Evolutionary conservation across 2,888 invertebrate species (phyloP).

Genomic region (Actias luna): DNA sequence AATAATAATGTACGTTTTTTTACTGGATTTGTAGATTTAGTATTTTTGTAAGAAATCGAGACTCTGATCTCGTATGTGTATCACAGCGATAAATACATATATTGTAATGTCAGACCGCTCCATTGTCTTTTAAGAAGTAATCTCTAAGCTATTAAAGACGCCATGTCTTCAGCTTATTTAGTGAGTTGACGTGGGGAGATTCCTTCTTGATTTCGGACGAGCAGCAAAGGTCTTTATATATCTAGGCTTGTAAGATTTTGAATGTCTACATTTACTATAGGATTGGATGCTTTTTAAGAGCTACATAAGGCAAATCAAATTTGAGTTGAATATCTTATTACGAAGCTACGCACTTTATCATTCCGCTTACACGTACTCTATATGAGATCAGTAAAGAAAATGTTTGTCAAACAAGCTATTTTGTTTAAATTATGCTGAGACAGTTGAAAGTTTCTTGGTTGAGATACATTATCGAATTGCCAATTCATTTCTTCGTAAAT

Average conservation of each 20-base stretch:
- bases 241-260: slow-evolving; percentile 61
- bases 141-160: slow-evolving; percentile 29
- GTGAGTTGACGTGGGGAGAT: slow-evolving; percentile 38
- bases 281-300: slow-evolving; percentile 63
- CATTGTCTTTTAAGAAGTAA: slow-evolving; percentile 55
- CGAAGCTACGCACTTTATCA: slow-evolving; percentile 17
- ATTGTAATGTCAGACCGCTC: slow-evolving; percentile 57
- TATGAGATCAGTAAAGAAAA: neutral
- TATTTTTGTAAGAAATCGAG: slow-evolving; percentile 75
- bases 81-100: slow-evolving; percentile 79
- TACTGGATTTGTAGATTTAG: slow-evolving; percentile 76
- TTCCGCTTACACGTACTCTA: slow-evolving; percentile 23
- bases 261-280: slow-evolving; percentile 62
- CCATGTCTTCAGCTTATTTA: slow-evolving; percentile 19
- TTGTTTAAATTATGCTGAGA: neutral
- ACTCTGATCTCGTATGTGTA: slow-evolving; percentile 71
- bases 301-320: slow-evolving; percentile 23
- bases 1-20: slow-evolving; percentile 75
- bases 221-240: slow-evolving; percentile 53
- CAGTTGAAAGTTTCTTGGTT: slow-evolving; percentile 1
- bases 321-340: neutral
- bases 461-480: slow-evolving; percentile 5
- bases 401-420: slow-evolving; percentile 8
- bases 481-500: slow-evolving; percentile 18
- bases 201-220: slow-evolving; percentile 53